Percentiles rank a stretch among this genome's conserved stretches.
Conservation (phyloP, 2,113 vertebrate species). For the Pipa parva region DNA sequence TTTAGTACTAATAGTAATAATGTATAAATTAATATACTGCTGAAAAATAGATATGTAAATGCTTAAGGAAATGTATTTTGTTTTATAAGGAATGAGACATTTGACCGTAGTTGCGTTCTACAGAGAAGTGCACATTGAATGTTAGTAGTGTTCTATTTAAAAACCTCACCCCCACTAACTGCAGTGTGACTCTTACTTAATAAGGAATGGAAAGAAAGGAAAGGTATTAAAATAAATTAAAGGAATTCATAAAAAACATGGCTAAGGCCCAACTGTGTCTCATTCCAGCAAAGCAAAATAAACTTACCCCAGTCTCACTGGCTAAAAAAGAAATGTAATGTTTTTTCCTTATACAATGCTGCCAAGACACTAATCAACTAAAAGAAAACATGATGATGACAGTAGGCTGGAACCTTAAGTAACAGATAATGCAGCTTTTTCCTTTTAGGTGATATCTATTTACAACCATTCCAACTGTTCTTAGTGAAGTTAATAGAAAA, state of each 20-base stretch:
- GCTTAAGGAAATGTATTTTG: not conserved
- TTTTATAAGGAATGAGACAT: not conserved
- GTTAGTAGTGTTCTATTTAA: conserved; percentile 9
- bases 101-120: not conserved
- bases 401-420: conserved; percentile 30
- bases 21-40: not conserved
- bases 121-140: not conserved
- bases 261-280: conserved; percentile 14
- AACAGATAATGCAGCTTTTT: not conserved
- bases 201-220: conserved; percentile 25
- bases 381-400: conserved; percentile 24
- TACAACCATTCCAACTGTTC: not conserved
- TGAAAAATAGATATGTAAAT: not conserved
- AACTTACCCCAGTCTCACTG: conserved; percentile 19
- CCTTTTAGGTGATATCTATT: not conserved
- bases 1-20: not conserved
- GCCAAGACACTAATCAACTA: conserved; percentile 33
- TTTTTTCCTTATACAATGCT: conserved; percentile 17
- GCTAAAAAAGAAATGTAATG: conserved; percentile 34
- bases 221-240: conserved; percentile 16
- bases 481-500: not conserved
- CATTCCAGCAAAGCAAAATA: conserved; percentile 22
- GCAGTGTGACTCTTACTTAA: conserved; percentile 11
- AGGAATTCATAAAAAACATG: conserved; percentile 23
- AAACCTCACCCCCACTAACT: not conserved